A percentile compares a stretch with the other conserved stretches of the same genome.
phyloP scores from a whole-genome alignment of 2,888 invertebrate genomes.

The Pachycephus smyrnensis region DNA sequence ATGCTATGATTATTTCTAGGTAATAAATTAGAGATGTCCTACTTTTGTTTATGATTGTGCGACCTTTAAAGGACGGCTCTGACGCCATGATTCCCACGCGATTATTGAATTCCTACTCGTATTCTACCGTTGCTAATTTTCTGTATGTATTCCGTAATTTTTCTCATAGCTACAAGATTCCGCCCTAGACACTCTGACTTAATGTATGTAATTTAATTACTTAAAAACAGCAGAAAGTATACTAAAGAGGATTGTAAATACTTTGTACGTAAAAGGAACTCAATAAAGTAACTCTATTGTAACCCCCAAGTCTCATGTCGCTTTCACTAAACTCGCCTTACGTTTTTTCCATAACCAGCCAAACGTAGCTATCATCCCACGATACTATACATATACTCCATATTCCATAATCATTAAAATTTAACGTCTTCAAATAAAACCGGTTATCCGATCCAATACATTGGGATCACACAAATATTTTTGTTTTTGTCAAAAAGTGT shows the following conservation, averaged over 20 bases:
- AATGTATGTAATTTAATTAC: neutral
- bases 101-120: neutral
- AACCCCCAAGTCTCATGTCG: neutral
- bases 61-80: constrained; percentile 39
- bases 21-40: neutral
- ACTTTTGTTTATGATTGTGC: constrained; percentile 4
- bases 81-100: neutral
- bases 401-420: neutral
- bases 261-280: neutral
- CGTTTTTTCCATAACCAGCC: neutral
- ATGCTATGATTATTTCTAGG: neutral
- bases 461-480: neutral
- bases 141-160: neutral
- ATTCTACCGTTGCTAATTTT: neutral
- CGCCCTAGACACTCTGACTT: neutral
- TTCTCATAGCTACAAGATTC: neutral
- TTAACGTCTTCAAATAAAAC: neutral
- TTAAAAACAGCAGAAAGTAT: neutral
- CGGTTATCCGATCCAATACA: neutral
- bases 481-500: neutral
- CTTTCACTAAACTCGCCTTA: neutral
- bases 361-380: neutral
- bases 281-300: neutral
- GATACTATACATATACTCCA: neutral
- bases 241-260: neutral